phyloP scores from a whole-genome alignment of 2,888 invertebrate species.

The Xestia xanthographa region DNA sequence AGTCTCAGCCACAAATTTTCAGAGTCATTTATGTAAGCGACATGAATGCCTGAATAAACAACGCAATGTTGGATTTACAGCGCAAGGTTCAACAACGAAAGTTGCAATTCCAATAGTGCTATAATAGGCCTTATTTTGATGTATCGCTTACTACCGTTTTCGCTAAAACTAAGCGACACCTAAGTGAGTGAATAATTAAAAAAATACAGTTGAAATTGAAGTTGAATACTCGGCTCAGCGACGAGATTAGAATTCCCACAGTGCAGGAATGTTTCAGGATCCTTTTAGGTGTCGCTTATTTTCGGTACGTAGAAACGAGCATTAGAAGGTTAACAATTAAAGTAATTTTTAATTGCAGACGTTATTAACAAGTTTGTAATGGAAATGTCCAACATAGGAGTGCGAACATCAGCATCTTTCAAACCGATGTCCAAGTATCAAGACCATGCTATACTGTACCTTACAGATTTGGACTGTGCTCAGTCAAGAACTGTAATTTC shows the following conservation, averaged over 20 bases:
- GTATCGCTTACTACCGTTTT: background rate
- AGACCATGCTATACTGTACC: constrained; percentile 71
- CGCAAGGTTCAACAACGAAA: background rate
- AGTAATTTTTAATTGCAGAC: constrained; percentile 55
- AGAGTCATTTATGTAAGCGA: background rate
- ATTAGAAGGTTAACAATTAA: background rate
- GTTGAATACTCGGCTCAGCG: background rate
- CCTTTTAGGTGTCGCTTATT: background rate
- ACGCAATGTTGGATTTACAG: background rate
- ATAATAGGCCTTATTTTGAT: background rate
- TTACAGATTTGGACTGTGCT: constrained; percentile 74
- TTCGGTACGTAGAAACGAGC: background rate
- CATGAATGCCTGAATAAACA: background rate
- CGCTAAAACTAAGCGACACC: background rate
- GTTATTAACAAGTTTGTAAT: constrained; percentile 69
- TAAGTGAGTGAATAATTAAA: background rate
- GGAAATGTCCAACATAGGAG: constrained; percentile 67
- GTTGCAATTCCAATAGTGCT: background rate
- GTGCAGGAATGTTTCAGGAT: background rate
- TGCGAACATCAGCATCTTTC: constrained; percentile 67
- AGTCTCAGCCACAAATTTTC: no score
- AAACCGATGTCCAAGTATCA: constrained; percentile 60
- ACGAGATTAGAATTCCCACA: background rate
- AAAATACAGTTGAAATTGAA: background rate
- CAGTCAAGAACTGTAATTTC: constrained; percentile 47